Base-by-base conservation (phyloP, 2,888 invertebrate species). In the Hemaris fuciformis region DNA sequence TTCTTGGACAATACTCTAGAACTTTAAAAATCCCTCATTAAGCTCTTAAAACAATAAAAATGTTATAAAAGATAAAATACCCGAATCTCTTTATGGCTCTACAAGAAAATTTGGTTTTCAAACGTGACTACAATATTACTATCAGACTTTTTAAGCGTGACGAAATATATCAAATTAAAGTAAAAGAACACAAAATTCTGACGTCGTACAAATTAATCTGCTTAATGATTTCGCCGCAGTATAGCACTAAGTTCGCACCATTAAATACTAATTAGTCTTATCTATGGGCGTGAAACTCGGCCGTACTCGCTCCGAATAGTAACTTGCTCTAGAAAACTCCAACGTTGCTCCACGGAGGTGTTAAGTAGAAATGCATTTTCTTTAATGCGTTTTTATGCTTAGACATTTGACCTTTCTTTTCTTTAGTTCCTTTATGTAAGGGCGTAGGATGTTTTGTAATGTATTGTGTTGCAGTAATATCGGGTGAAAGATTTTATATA, bases 201-300 rank as follows among this genome's bases (percentile, higher is more conserved):
- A n/a, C n/a, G n/a, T n/a, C n/a, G 34, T 6, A 34, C 34, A 3
- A 13, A 7, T 13, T 13, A 13, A 34, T 8, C 13, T 2, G 10
- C 34, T 5, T 7, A 0, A 6, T n/a, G 1, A 18, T 45, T 6
- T 48, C 67, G 63, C 68, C 68, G 6, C 8, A 31, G 15, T 22
- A 23, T 34, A 61, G 41, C 41, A 72, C 66, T 61, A 18, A 64
- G 61, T 0, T 41, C 65, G 25, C 25, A 45, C 27, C 25, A 41
- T 64, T 66, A 65, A 69, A 63, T 63, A 67, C 66, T 71, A 75
- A 74, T 75, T 74, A 73, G 66, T 66, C 66, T 65, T 68, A 72
- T 70, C 69, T 67, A 64, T 67, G 60, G 59, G 8, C 62, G 34
- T 63, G 66, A 66, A 65, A 72, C 62, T 65, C 58, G 64, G 48